phyloP scores from a whole-genome alignment of 35 echinoderm and acorn worm species.

The Strongylocentrotus purpuratus region DNA sequence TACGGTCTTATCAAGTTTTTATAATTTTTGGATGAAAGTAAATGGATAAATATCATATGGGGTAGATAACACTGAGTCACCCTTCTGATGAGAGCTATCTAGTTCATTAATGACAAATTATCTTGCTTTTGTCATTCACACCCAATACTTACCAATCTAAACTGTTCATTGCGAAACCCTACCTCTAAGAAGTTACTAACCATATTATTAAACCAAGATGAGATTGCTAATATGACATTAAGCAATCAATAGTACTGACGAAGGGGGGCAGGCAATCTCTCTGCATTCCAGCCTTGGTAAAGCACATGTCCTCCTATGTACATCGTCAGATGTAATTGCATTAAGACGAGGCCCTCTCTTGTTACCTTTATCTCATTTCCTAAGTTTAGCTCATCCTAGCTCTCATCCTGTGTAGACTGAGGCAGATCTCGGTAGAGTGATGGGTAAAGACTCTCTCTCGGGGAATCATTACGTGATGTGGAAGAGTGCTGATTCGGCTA shows the following conservation, averaged over 20 bases:
- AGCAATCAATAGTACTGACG: not conserved
- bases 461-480: not conserved
- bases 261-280: not conserved
- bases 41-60: too few species aligned
- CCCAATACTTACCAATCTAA: too few species aligned
- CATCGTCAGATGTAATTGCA: conserved; percentile 49
- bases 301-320: conserved; percentile 30
- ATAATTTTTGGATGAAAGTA: too few species aligned
- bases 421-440: not conserved
- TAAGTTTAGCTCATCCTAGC: conserved; percentile 17
- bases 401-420: conserved; percentile 36
- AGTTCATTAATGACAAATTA: too few species aligned
- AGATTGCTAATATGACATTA: not conserved
- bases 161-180: too few species aligned
- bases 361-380: conserved; percentile 44
- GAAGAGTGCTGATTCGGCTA: conserved; percentile 1
- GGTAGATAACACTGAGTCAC: too few species aligned
- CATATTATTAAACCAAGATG: too few species aligned
- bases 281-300: not conserved
- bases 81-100: too few species aligned
- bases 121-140: too few species aligned
- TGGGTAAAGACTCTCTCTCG: not conserved
- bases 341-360: conserved; percentile 36
- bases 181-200: too few species aligned
- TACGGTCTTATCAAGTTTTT: too few species aligned